Base-by-base conservation (phyloP, 1,140 invertebrate genomes). In the Zelostemma sp. region DNA sequence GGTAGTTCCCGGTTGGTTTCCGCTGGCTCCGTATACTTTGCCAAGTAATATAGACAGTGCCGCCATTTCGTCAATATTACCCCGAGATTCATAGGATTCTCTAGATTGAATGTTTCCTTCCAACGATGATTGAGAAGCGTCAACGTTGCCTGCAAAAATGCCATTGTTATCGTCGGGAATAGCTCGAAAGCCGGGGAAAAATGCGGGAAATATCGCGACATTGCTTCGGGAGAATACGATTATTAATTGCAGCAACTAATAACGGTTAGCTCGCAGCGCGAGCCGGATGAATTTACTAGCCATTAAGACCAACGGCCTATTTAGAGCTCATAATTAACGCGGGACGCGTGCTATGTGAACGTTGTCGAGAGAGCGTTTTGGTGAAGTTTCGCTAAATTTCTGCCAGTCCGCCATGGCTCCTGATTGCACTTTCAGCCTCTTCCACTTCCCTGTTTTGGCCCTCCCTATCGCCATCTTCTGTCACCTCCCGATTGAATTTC, bases 401-500 rank as follows among this genome's bases (percentile, higher is more conserved):
- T 64, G 60, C 56, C 60, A 56, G 16, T 56, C 53, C 41, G 53
- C 17, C 60, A 56, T 59, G 19, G 55, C 55, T 47, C 67, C 59
- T 57, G 61, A 70, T 70, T 61, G 56, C 61, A 60, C 50, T 55
- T 56, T 40, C 55, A 60, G 47, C 64, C 47, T 18, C 50, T 64
- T 45, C 53, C 25, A 60, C 57, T 65, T 51, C 45, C 15, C 14
- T 38, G 1, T 58, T 15, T 33, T 3, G 49, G 17, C 31, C 35
- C 14, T 48, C 28, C 31, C 21, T 25, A 14, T 43, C 70, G 48
- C 63, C 54, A 58, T 61, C 58, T 56, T 58, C 58, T 48, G 33
- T 59, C 63, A 17, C 58, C 28, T 60, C 60, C 56, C 58, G 63
- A 67, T 72, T 64, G 59, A 66, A 72, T 72, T 64, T 40, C 31